Evolutionary conservation across 2,888 invertebrate genomes (phyloP).

Genomic region (Philaethria dido): DNA sequence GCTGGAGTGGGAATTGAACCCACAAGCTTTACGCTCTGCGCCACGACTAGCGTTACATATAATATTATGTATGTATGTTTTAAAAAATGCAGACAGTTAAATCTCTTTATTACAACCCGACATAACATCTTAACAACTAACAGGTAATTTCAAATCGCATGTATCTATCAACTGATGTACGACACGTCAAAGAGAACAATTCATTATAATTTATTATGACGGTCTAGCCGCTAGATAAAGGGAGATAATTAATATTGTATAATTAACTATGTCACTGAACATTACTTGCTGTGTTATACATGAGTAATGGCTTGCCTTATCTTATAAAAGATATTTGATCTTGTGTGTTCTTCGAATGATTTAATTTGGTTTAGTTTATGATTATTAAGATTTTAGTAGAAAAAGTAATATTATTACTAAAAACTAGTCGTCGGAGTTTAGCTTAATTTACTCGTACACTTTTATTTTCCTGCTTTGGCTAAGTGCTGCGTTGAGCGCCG

Average conservation of each 20-base stretch:
- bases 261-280: constrained; percentile 60
- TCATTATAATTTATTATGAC: constrained; percentile 36
- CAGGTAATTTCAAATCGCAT: constrained; percentile 32
- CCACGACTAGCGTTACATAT: no score
- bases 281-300: constrained; percentile 50
- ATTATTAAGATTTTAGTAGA: no score
- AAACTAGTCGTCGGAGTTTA: no score
- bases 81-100: no score
- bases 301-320: constrained; percentile 54
- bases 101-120: not conserved
- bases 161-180: constrained; percentile 25
- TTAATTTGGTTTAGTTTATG: constrained; percentile 3
- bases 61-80: no score
- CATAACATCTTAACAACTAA: not conserved
- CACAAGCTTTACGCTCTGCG: not conserved
- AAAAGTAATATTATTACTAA: no score
- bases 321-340: constrained; percentile 12
- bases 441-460: no score
- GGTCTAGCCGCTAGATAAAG: constrained; percentile 41
- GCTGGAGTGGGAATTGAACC: not conserved
- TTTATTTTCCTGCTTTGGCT: no score
- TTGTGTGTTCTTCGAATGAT: not conserved
- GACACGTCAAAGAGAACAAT: constrained; percentile 29
- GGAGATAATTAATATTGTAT: constrained; percentile 57
- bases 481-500: no score